Percentiles rank a stretch among this genome's conserved stretches.
phyloP scores from a whole-genome alignment of 1,140 invertebrate genomes.

The Anastrepha ludens region DNA sequence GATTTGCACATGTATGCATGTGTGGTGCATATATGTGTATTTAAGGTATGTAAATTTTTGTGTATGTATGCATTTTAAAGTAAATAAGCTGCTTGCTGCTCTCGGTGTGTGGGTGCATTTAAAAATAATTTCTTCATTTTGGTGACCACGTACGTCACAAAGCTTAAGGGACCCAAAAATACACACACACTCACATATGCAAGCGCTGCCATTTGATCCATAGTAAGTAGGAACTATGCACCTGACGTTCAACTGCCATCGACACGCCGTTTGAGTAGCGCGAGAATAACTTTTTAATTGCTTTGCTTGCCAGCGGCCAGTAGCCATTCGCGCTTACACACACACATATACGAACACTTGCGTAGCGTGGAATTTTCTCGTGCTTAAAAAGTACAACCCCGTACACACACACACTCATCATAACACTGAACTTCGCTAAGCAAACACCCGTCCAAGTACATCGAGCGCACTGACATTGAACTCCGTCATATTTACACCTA shows the following conservation, averaged over 20 bases:
- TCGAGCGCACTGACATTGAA: slow-evolving; percentile 39
- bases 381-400: too few relatives aligned
- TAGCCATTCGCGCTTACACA: neutral
- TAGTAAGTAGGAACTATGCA: neutral
- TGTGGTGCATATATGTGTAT: too few relatives aligned
- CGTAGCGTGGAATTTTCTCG: too few relatives aligned
- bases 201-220: neutral
- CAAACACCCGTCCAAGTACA: neutral
- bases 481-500: neutral
- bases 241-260: neutral
- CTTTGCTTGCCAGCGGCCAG: slow-evolving; percentile 8
- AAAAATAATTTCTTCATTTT: neutral
- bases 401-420: neutral
- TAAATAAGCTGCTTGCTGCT: neutral
- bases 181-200: neutral
- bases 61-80: too few relatives aligned
- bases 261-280: neutral
- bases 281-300: slow-evolving; percentile 3
- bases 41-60: too few relatives aligned
- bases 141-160: neutral
- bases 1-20: too few relatives aligned
- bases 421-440: slow-evolving; percentile 23
- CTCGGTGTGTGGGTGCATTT: neutral
- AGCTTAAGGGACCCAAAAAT: too few relatives aligned
- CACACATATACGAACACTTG: neutral